Conservation (phyloP, 2,113 vertebrate genomes). For the Myotis davidii region DNA sequence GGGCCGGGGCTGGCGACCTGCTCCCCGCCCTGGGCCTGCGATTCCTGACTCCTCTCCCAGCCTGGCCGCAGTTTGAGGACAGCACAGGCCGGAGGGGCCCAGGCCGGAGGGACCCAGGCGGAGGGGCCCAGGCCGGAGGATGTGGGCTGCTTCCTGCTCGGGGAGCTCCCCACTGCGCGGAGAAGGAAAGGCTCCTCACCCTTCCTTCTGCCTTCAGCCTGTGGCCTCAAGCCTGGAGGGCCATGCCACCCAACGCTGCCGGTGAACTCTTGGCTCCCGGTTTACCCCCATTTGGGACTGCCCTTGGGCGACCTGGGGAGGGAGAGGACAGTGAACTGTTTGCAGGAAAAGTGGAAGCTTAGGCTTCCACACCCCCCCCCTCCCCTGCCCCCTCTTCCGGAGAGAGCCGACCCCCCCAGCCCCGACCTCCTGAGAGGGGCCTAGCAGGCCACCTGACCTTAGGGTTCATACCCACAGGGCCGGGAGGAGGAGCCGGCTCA, state of each 20-base stretch:
- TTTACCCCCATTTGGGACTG: background rate
- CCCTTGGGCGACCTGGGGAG: background rate
- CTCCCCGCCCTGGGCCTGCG: background rate
- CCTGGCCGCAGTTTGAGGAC: background rate
- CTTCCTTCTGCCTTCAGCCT: background rate
- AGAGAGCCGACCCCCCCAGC: too few relatives aligned
- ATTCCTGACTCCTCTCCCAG: too few relatives aligned
- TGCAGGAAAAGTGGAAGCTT: background rate
- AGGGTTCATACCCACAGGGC: background rate
- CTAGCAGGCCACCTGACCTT: too few relatives aligned
- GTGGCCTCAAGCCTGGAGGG: background rate
- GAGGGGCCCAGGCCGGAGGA: too few relatives aligned
- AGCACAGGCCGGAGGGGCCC: background rate
- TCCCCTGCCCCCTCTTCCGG: too few relatives aligned
- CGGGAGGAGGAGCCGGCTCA: background rate
- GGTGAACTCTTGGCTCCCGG: background rate
- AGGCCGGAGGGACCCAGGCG: too few relatives aligned
- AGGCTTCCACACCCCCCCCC: background rate
- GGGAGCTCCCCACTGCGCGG: background rate
- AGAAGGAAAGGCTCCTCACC: background rate
- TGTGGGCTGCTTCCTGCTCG: background rate
- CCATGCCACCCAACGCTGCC: background rate
- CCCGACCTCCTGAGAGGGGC: too few relatives aligned
- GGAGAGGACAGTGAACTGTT: background rate
- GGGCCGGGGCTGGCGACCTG: background rate